phyloP scores from a whole-genome alignment of 2,797 vertebrate genomes.

The Morelia viridis region DNA sequence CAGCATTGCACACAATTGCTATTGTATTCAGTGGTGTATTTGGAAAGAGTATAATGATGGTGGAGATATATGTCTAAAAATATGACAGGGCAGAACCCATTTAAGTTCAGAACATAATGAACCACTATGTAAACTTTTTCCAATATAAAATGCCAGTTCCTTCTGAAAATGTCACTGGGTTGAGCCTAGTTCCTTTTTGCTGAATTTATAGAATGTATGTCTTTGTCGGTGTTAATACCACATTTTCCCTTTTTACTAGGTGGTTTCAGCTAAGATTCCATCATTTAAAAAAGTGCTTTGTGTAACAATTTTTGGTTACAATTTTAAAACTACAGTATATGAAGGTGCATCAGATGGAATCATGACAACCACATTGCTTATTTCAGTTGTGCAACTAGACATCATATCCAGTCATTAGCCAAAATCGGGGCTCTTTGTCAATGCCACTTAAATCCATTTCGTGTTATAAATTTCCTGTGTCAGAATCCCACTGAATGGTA shows the following conservation, averaged over 20 bases:
- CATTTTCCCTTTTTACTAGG: conserved; percentile 4
- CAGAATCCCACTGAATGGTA: not conserved
- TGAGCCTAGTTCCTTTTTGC: not conserved
- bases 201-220: not conserved
- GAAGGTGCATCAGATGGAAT: not conserved
- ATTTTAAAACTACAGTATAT: not conserved
- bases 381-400: not conserved
- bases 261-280: conserved; percentile 11
- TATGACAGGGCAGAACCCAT: conserved; percentile 8
- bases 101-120: conserved; percentile 16
- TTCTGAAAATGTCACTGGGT: conserved; percentile 6
- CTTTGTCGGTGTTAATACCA: not conserved
- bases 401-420: fast-evolving
- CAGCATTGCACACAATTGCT: not conserved
- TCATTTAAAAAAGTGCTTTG: not conserved
- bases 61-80: not conserved
- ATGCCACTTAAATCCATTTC: not conserved
- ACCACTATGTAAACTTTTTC: not conserved
- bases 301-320: not conserved
- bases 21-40: conserved; percentile 2
- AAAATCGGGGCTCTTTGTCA: not conserved
- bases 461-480: not conserved
- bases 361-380: not conserved
- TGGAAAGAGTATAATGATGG: not conserved
- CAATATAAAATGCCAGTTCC: conserved; percentile 8